Conservation (phyloP, 1,140 invertebrate species). For the Anastatus disparis region DNA sequence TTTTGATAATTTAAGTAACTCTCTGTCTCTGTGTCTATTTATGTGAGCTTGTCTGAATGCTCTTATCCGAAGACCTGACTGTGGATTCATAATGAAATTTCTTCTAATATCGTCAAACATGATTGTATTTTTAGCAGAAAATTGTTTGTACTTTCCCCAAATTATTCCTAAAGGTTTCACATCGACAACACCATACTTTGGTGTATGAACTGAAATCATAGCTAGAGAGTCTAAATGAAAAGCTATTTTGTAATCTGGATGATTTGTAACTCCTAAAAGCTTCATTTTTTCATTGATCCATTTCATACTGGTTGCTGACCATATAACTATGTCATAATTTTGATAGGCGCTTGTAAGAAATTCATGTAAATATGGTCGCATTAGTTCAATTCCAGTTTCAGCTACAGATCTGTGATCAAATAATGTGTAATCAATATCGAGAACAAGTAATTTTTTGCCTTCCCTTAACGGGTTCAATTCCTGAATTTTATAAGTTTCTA, state of each 20-base stretch:
- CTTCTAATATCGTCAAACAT: constrained; percentile 98
- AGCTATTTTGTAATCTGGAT: constrained; percentile 91
- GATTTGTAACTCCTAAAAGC: constrained; percentile 83
- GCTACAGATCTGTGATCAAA: constrained; percentile 95
- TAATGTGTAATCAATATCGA: constrained; percentile 97
- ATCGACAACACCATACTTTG: constrained; percentile 90
- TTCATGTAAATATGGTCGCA: constrained; percentile 95
- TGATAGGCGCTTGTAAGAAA: constrained; percentile 93
- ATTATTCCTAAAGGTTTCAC: constrained; percentile 96
- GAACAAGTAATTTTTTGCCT: constrained; percentile 89
- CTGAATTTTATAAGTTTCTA: constrained; percentile 88
- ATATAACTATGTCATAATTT: constrained; percentile 88
- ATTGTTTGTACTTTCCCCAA: constrained; percentile 94
- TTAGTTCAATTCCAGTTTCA: constrained; percentile 88
- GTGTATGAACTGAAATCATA: constrained; percentile 93
- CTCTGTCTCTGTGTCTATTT: constrained; percentile 85
- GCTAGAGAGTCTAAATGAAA: constrained; percentile 92
- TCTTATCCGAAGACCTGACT: constrained; percentile 89
- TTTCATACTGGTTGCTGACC: constrained; percentile 97
- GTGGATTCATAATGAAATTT: constrained; percentile 98
- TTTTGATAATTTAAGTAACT: constrained; percentile 83
- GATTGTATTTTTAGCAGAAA: constrained; percentile 91
- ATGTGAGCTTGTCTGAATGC: constrained; percentile 91
- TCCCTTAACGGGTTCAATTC: constrained; percentile 83
- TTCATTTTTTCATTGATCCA: constrained; percentile 99